phyloP scores from a whole-genome alignment of 2,888 invertebrate genomes.

The Sacculina carcini region DNA sequence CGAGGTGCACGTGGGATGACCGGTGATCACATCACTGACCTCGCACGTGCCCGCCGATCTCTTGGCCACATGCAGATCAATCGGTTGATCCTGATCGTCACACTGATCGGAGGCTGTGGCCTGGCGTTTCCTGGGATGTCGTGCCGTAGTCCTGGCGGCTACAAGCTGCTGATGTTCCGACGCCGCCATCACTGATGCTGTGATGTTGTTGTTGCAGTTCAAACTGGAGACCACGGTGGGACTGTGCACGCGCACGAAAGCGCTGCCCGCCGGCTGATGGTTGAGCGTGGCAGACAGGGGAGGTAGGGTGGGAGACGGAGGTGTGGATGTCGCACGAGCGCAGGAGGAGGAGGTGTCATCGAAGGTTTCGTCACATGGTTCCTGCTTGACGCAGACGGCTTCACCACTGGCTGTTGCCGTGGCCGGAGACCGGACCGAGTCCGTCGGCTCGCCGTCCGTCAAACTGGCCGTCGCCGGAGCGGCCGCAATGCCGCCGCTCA shows the following conservation, averaged over 20 bases:
- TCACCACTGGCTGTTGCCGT: not conserved
- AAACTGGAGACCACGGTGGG: no score
- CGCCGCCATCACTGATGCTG: no score
- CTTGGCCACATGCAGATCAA: constrained; percentile 9
- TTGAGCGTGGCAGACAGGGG: constrained; percentile 3
- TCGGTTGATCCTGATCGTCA: constrained; percentile 7
- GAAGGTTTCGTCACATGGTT: constrained; percentile 9
- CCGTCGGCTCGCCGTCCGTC: not conserved
- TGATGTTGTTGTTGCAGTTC: no score
- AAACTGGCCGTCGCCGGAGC: not conserved
- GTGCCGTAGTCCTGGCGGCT: no score
- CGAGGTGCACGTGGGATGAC: constrained; percentile 12
- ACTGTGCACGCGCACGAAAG: no score
- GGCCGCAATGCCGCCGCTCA: not conserved
- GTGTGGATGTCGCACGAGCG: constrained; percentile 3
- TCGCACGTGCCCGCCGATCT: constrained; percentile 13
- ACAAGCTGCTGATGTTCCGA: no score
- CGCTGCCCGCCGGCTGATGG: constrained; percentile 3
- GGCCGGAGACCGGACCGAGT: not conserved
- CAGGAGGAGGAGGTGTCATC: constrained; percentile 2
- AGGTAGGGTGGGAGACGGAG: constrained; percentile 8
- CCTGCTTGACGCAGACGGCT: constrained; percentile 8
- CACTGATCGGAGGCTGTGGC: not conserved
- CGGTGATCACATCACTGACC: constrained; percentile 12
- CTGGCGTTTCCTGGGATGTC: no score